phyloP scores from a whole-genome alignment of 2,113 vertebrate genomes.

The Desmodus rotundus region DNA sequence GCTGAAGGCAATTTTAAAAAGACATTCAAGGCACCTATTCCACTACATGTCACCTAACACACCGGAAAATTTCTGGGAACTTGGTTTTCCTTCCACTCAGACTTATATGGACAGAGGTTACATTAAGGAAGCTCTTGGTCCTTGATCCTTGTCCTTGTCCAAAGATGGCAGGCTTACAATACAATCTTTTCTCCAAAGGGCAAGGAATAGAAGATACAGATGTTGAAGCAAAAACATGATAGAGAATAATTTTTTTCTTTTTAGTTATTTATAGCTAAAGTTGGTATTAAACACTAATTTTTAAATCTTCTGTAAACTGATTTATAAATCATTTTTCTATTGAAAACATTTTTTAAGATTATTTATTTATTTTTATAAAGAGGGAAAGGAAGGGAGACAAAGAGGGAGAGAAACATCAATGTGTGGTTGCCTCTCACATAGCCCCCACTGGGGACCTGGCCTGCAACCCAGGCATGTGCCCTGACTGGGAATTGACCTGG shows the following conservation, averaged over 20 bases:
- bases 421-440: too few species aligned
- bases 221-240: slow-evolving; percentile 31
- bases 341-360: slow-evolving; percentile 47
- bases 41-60: slow-evolving; percentile 92
- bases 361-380: too few species aligned
- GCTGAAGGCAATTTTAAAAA: neutral
- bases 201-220: slow-evolving; percentile 84
- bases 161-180: slow-evolving; percentile 89
- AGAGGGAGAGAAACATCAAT: too few species aligned
- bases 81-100: slow-evolving; percentile 97
- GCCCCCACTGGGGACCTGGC: too few species aligned
- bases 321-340: slow-evolving; percentile 76
- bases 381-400: too few species aligned
- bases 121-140: slow-evolving; percentile 89
- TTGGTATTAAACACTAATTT: slow-evolving; percentile 71
- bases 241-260: slow-evolving; percentile 30
- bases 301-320: slow-evolving; percentile 60
- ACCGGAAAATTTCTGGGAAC: slow-evolving; percentile 98
- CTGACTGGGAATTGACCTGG: too few species aligned
- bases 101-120: slow-evolving; percentile 96
- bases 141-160: slow-evolving; percentile 81
- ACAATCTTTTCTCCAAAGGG: slow-evolving; percentile 91
- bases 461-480: too few species aligned
- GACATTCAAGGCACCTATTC: slow-evolving; percentile 87
- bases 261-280: slow-evolving; percentile 83